Evolutionary conservation across 2,113 vertebrate genomes (phyloP), one percentile per base, ranked within the genome.

Genomic region (Dunckerocampus dactyliophorus): DNA sequence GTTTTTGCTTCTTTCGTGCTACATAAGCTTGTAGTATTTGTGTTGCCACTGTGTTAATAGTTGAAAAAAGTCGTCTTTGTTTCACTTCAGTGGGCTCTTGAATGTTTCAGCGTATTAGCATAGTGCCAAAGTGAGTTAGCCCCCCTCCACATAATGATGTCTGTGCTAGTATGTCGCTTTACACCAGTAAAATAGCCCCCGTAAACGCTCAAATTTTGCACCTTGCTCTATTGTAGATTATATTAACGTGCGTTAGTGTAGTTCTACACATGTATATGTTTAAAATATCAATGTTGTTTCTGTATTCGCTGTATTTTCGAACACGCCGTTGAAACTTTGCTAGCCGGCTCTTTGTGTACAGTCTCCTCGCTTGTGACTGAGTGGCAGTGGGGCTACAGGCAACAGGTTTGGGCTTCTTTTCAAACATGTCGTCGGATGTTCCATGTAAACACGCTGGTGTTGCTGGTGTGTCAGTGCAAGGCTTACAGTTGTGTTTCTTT

Each of bases 21-120:
- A 58, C 39, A 51, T 20, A 62, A 56, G 75, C 31, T 75, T 13
- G 62, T 19, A 3, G 61, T 57, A 48, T 57, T 72, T 59, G 73
- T 61, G 47, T 34, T 8, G 3, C 19, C 6, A 21, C 19, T 20
- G 54, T 3, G 12, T 56, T 8, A 20, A 34, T 14, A 21, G 5
- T 15, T 15, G 11, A 42, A 69, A 81, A 89, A 88, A 79, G 53
- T 77, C 79, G 79, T 84, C 87, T 90, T 91, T 92, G 89, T 90
- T 90, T 56, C 80, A 85, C 88, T 81, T 79, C 66, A 79, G 8
- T 78, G 19, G 67, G 37, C 53, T 53, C 47, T 34, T 34, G 5
- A 80, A 69, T 61, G 45, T 74, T 82, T 72, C 60, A 50, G 51
- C 43, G 65, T 57, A 81, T 81, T 81, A 83, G 83, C 83, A 85